These are phyloP conservation scores for Austrofundulus limnaeus DNA, from an alignment of 2,113 vertebrate genomes.

Conservation along the genomic window DNA sequence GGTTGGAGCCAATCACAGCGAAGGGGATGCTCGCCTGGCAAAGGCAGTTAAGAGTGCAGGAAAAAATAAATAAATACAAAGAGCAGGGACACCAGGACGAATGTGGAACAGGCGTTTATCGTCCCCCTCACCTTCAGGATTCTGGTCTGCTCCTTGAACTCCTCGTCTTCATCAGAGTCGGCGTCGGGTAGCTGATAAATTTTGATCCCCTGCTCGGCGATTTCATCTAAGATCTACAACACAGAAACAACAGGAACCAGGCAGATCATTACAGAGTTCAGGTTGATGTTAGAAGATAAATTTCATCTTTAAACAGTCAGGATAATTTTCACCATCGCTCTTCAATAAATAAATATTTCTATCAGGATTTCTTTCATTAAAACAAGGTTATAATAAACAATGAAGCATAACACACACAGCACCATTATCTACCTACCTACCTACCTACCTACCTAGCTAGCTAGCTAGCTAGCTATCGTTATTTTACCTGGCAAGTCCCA, in stretches of 20 bases:
- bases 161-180: slow-evolving; percentile 94
- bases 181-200: slow-evolving; percentile 94
- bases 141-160: slow-evolving; percentile 93
- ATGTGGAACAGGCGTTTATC: not conserved
- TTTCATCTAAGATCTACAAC: slow-evolving; percentile 88
- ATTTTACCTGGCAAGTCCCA: too few relatives aligned
- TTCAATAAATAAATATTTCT: not conserved
- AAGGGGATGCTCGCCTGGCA: slow-evolving; percentile 86
- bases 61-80: slow-evolving; percentile 3
- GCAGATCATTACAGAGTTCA: not conserved
- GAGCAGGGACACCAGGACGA: slow-evolving; percentile 1
- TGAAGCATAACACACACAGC: too few relatives aligned
- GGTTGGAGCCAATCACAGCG: slow-evolving; percentile 87
- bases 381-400: too few relatives aligned
- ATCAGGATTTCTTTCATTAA: not conserved
- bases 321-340: not conserved
- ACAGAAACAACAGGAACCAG: not conserved
- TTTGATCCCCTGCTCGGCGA: slow-evolving; percentile 88
- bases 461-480: too few relatives aligned
- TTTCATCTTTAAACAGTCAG: not conserved
- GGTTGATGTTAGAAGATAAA: not conserved
- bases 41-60: slow-evolving; percentile 13
- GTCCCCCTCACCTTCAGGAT: slow-evolving; percentile 84
- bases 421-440: too few relatives aligned
- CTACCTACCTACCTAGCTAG: too few relatives aligned